These are phyloP conservation scores for Heteronetta atricapilla DNA, from an alignment of 2,113 vertebrate species.

Conservation along the genomic window DNA sequence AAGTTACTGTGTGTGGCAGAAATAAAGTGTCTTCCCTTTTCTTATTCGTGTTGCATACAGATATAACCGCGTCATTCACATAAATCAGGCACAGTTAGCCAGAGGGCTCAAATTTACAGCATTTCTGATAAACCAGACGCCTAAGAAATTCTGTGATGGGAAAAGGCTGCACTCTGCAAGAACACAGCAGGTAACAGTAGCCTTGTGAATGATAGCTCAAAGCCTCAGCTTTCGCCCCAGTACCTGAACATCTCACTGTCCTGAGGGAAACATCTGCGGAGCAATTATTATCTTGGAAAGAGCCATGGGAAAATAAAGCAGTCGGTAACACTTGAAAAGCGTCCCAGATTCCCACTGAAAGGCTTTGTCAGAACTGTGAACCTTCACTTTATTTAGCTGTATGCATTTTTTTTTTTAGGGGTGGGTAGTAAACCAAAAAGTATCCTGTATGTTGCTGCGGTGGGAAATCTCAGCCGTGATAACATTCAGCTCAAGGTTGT, in stretches of 20 bases:
- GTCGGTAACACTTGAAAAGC: slow-evolving; percentile 71
- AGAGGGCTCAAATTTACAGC: slow-evolving; percentile 38
- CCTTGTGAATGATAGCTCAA: slow-evolving; percentile 51
- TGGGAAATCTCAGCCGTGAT: slow-evolving; percentile 43
- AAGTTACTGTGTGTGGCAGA: background rate
- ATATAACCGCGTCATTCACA: slow-evolving; percentile 41
- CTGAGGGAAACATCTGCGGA: slow-evolving; percentile 70
- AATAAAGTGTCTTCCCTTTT: background rate
- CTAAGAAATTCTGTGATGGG: slow-evolving; percentile 58
- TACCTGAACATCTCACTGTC: slow-evolving; percentile 65
- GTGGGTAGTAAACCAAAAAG: slow-evolving; percentile 46
- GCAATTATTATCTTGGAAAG: slow-evolving; percentile 74
- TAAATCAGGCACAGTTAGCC: slow-evolving; percentile 43
- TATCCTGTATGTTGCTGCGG: slow-evolving; percentile 54
- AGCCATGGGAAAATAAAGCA: slow-evolving; percentile 73
- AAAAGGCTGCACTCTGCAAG: slow-evolving; percentile 58
- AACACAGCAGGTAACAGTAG: slow-evolving; percentile 59
- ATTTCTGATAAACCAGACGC: slow-evolving; percentile 53
- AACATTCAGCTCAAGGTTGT: slow-evolving; percentile 61
- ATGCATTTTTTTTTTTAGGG: background rate
- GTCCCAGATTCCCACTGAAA: slow-evolving; percentile 70
- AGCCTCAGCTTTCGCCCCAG: slow-evolving; percentile 46
- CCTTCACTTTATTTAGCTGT: slow-evolving; percentile 70
- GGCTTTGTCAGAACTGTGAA: slow-evolving; percentile 67
- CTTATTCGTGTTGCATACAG: slow-evolving; percentile 24